A percentile compares a stretch with the other conserved stretches of the same genome.
Evolutionary conservation across 2,797 vertebrate genomes (phyloP).

Genomic region (Anguilla obscura): DNA sequence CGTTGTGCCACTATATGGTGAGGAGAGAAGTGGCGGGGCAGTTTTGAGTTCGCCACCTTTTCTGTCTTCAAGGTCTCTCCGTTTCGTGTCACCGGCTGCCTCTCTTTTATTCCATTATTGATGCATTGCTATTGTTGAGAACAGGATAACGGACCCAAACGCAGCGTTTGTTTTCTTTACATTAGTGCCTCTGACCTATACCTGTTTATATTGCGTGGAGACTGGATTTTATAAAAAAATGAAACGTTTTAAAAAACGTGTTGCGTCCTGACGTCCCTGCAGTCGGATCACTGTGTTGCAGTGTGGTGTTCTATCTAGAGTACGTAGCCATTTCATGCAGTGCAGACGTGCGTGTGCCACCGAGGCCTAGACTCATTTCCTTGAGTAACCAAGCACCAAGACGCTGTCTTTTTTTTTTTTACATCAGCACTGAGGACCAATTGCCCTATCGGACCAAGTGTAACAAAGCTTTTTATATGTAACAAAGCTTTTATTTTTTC

Average conservation of each 20-base stretch:
- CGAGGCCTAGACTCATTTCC: constrained; percentile 47
- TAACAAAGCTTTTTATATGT: constrained; percentile 60
- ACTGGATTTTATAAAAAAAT: background rate
- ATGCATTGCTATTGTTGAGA: constrained; percentile 3
- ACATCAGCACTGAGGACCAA: constrained; percentile 89
- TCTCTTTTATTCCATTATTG: background rate
- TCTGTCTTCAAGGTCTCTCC: background rate
- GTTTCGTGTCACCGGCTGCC: background rate
- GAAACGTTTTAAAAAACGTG: too few species aligned
- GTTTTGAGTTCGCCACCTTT: background rate
- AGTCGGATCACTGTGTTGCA: constrained; percentile 42
- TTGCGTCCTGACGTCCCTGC: constrained; percentile 41
- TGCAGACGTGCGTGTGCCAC: constrained; percentile 68
- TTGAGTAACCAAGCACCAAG: constrained; percentile 39
- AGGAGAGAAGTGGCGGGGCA: background rate
- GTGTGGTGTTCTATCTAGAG: constrained; percentile 48
- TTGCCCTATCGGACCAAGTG: constrained; percentile 86
- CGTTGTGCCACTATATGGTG: background rate
- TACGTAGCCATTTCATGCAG: constrained; percentile 66
- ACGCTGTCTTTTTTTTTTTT: constrained; percentile 67
- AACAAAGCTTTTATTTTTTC: constrained; percentile 66
- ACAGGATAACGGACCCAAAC: background rate
- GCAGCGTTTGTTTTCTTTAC: constrained; percentile 11
- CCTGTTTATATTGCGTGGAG: constrained; percentile 9
- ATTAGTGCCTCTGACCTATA: constrained; percentile 20